These are phyloP conservation scores for Diceros bicornis DNA, from an alignment of 2,797 vertebrate species.

Conservation along the genomic window DNA sequence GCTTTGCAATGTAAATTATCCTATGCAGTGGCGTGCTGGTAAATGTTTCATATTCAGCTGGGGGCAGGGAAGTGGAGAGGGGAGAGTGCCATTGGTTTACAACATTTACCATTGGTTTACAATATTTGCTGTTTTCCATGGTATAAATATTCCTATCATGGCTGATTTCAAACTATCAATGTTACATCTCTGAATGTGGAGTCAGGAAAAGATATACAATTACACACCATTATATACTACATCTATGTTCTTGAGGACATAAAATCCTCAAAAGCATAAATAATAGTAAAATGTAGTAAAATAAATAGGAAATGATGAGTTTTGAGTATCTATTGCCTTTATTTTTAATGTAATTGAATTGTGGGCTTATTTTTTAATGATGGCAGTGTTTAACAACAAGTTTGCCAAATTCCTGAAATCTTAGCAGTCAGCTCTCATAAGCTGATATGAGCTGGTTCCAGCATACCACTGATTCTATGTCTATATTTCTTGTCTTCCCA, in stretches of 20 bases:
- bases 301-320: neutral
- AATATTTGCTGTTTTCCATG: neutral
- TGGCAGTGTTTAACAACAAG: neutral
- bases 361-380: neutral
- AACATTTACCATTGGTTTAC: neutral
- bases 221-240: neutral
- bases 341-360: slow-evolving; percentile 1
- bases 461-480: neutral
- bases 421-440: neutral
- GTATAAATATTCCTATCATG: neutral
- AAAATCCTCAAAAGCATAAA: neutral
- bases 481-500: neutral
- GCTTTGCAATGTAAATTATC: neutral
- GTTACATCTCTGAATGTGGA: neutral
- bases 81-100: neutral
- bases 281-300: slow-evolving; percentile 10
- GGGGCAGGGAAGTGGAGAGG: neutral
- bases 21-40: neutral
- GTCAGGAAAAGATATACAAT: neutral
- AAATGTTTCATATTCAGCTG: neutral
- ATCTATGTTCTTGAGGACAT: neutral
- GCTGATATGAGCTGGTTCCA: neutral
- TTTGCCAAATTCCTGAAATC: neutral
- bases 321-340: neutral
- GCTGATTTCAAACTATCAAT: neutral